Base-by-base conservation (phyloP, 2,797 vertebrate species). In the Poliocrania exsul region DNA sequence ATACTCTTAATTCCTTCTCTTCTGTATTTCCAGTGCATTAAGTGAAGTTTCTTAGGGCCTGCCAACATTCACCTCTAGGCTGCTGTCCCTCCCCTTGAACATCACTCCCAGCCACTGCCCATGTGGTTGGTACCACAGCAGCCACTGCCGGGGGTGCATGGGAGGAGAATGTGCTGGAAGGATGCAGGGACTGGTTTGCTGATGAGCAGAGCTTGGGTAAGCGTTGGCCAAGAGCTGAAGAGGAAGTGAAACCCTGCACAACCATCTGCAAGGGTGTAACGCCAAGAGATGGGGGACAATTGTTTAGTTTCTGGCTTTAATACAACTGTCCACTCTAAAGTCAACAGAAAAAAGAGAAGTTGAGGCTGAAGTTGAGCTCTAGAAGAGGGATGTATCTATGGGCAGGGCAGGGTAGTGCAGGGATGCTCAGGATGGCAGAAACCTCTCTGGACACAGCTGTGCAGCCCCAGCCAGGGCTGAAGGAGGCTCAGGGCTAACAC, bases 171-270 rank as follows among this genome's bases (percentile, higher is more conserved):
- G 2, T 5, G 4, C 64, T 49, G 53, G 53, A 51, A 42, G 73
- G 66, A 54, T 61, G 29, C 33, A 51, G 72, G 42, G 61, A 23
- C 49, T 19, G 58, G 28, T 49, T 35, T 44, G 61, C 23, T 67
- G n/a, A 35, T 12, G 33, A 81, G 66, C 65, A 77, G 35, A 70
- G 44, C 46, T 65, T 73, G 83, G 47, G n/a, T 10, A 80, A 74
- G 40, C 31, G 61, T 80, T 93, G 83, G 62, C 81, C 44, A 65
- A 72, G 54, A 84, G 51, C 58, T 78, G 74, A 81, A 85, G 74
- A 77, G 93, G 93, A 96, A 94, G 74, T 78, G 81, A 93, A 95
- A 97, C 69, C 58, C 33, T 65, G 71, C 72, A 37, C 31, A 49
- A 58, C 77, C 83, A 71, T 92, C 90, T 84, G 91, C 62, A 50